A percentile compares a stretch with the other conserved stretches of the same genome.
These are phyloP conservation scores for Salvator merianae DNA, from an alignment of 2,113 vertebrate genomes.

Conservation along the genomic window DNA sequence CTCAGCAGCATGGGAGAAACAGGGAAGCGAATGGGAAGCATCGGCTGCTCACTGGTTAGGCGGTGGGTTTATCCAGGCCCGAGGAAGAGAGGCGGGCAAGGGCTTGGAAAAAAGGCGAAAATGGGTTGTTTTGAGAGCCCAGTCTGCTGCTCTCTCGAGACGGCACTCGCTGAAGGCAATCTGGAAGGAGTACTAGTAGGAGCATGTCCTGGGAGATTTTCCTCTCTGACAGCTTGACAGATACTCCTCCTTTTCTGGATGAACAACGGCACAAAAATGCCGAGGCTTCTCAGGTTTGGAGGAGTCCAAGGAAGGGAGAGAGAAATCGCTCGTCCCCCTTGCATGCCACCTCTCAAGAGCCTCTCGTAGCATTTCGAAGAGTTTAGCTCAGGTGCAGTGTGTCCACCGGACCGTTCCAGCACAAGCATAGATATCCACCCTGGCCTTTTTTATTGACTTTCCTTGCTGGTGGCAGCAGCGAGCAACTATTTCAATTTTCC, in stretches of 20 bases:
- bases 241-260: not conserved
- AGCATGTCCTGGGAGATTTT: not conserved
- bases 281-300: not conserved
- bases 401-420: too few species aligned
- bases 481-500: not conserved
- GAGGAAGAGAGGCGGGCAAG: not conserved
- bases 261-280: not conserved
- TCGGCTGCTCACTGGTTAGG: not conserved
- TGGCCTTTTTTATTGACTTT: not conserved
- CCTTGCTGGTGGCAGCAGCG: not conserved
- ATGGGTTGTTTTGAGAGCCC: not conserved
- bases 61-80: not conserved
- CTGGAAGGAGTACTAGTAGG: not conserved
- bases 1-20: not conserved
- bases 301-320: not conserved
- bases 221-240: constrained; percentile 5
- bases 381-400: too few species aligned
- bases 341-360: not conserved
- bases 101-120: not conserved
- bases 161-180: not conserved
- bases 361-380: not conserved
- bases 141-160: not conserved
- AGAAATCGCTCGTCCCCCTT: not conserved
- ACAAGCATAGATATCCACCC: not conserved
- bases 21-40: too few species aligned